These are phyloP conservation scores for Scortum barcoo DNA, from an alignment of 2,113 vertebrate species.

Conservation along the genomic window DNA sequence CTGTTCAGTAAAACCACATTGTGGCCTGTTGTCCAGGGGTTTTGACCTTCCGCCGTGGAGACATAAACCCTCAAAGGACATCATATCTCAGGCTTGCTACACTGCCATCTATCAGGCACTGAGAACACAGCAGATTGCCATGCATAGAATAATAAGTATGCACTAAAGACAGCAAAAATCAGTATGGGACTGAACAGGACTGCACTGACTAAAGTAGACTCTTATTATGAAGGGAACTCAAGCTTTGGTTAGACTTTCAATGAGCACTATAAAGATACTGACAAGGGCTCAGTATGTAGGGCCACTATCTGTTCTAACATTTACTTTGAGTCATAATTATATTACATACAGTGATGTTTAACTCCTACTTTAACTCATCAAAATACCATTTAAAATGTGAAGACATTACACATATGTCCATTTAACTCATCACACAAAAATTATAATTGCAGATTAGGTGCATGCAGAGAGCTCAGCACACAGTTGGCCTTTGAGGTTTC, in stretches of 20 bases:
- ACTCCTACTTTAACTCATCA: no score
- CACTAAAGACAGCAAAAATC: neutral
- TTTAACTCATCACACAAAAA: no score
- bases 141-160: neutral
- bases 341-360: no score
- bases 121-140: neutral
- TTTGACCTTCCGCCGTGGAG: neutral
- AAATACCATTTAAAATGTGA: no score
- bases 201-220: neutral
- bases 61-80: neutral
- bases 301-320: neutral
- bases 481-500: no score
- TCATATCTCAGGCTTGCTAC: conserved; percentile 3
- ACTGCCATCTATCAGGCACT: conserved; percentile 58
- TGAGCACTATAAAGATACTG: neutral
- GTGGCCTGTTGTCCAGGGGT: neutral
- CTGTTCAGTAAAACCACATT: neutral
- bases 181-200: neutral
- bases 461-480: no score
- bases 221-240: neutral
- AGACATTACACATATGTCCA: no score
- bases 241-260: neutral
- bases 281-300: neutral
- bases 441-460: no score
- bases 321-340: no score